Conservation (phyloP, 2,888 invertebrate species). For the Clanis bilineata region DNA sequence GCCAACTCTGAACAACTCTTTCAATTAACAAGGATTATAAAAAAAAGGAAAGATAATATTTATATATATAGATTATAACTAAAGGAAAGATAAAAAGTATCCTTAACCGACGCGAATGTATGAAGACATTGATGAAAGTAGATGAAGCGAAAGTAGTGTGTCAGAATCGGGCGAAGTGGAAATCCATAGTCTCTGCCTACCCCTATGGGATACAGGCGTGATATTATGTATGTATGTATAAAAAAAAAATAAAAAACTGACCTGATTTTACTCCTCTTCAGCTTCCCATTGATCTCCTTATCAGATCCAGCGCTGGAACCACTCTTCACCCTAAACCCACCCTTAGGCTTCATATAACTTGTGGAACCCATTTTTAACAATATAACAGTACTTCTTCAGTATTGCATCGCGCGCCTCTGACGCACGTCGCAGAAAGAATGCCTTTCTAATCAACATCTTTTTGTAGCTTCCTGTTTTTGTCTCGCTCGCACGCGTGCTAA, state of each 20-base stretch:
- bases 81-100: too few relatives aligned
- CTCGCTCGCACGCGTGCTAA: slow-evolving; percentile 45
- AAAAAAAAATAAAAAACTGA: slow-evolving; percentile 35
- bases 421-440: slow-evolving; percentile 56
- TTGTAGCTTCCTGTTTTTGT: slow-evolving; percentile 62
- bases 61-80: too few relatives aligned
- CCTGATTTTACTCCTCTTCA: slow-evolving; percentile 70
- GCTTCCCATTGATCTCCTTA: slow-evolving; percentile 73
- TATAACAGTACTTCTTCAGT: slow-evolving; percentile 36
- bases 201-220: too few relatives aligned
- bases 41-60: too few relatives aligned
- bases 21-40: too few relatives aligned
- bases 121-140: too few relatives aligned
- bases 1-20: too few relatives aligned
- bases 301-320: slow-evolving; percentile 73
- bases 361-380: slow-evolving; percentile 70
- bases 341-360: slow-evolving; percentile 70
- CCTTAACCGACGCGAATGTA: too few relatives aligned
- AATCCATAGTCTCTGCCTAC: too few relatives aligned
- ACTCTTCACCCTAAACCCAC: slow-evolving; percentile 65
- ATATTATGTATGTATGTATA: too few relatives aligned
- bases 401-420: slow-evolving; percentile 34
- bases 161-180: too few relatives aligned
- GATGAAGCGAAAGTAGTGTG: too few relatives aligned
- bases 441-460: slow-evolving; percentile 48